Percentiles rank a stretch among this genome's conserved stretches.
These are phyloP conservation scores for Aspidoscelis tigris DNA, from an alignment of 2,113 vertebrate genomes.

Conservation along the genomic window DNA sequence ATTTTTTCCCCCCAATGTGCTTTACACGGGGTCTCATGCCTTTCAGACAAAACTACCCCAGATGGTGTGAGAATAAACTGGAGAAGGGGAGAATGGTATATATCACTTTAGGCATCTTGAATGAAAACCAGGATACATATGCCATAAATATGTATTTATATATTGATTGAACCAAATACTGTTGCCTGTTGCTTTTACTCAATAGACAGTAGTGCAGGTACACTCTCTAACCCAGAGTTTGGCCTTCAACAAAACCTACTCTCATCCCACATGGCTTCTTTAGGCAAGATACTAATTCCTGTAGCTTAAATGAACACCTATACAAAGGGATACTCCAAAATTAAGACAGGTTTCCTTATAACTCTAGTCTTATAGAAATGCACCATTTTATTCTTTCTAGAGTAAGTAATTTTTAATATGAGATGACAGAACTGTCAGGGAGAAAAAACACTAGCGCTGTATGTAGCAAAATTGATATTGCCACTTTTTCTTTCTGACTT, in stretches of 20 bases:
- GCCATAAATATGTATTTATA: no score
- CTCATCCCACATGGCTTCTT: background rate
- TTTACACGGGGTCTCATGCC: background rate
- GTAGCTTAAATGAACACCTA: background rate
- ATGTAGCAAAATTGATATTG: background rate
- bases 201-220: no score
- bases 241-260: no score
- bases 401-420: background rate
- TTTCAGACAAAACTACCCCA: no score
- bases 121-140: no score
- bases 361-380: background rate
- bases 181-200: no score
- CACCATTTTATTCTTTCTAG: background rate
- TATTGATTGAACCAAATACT: no score
- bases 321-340: background rate
- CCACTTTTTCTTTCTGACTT: background rate
- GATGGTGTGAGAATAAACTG: no score
- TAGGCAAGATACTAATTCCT: background rate
- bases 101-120: no score
- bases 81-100: no score
- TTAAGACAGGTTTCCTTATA: background rate
- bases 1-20: no score
- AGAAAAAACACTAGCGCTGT: background rate
- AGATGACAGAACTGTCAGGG: background rate
- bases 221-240: no score